Conservation (phyloP, 2,113 vertebrate species). For the Gavialis gangeticus region DNA sequence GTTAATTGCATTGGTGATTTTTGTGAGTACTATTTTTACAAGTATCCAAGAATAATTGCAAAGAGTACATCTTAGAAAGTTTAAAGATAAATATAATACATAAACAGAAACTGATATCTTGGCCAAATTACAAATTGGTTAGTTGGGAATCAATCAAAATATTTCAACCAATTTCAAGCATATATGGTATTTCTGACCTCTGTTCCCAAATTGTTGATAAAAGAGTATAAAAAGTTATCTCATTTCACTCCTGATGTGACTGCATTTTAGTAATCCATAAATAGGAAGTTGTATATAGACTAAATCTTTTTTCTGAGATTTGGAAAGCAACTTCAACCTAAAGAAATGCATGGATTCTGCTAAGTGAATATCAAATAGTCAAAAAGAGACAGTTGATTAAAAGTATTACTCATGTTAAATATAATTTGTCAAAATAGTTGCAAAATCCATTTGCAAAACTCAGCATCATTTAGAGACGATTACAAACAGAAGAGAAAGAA, state of each 20-base stretch:
- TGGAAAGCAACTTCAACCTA: background rate
- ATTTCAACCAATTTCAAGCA: background rate
- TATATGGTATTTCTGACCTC: background rate
- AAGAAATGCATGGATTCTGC: too few relatives aligned
- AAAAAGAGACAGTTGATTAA: background rate
- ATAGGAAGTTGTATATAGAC: background rate
- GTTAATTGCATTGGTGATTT: background rate
- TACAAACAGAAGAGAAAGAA: background rate
- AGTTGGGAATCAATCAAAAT: background rate
- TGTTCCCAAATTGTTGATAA: background rate
- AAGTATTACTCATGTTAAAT: background rate
- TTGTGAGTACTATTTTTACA: background rate
- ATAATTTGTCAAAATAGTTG: background rate
- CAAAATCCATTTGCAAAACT: background rate
- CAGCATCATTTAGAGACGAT: background rate
- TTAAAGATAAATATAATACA: constrained; percentile 21
- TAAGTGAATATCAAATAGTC: background rate
- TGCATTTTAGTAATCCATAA: background rate
- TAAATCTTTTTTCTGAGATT: background rate
- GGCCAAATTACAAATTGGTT: background rate
- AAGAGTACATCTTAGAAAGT: background rate
- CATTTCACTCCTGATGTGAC: background rate
- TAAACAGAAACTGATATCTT: background rate
- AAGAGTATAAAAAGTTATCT: background rate
- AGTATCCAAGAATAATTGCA: background rate